Conservation (phyloP, 2,888 invertebrate species). For the Torymus auratus region DNA sequence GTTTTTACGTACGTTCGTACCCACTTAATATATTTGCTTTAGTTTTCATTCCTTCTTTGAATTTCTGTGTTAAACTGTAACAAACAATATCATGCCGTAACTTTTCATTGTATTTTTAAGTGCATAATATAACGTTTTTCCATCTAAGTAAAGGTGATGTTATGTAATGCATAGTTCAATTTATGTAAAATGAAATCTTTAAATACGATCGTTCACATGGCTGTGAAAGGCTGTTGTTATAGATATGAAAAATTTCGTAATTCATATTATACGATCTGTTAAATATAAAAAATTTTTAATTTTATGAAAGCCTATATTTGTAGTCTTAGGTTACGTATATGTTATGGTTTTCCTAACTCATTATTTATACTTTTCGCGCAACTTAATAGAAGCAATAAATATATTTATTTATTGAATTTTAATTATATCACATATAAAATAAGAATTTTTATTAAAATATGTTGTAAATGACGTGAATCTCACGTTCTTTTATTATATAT, state of each 20-base stretch:
- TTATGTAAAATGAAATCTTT: constrained; percentile 58
- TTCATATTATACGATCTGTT: constrained; percentile 49
- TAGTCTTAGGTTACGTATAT: neutral
- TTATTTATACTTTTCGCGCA: too few species aligned
- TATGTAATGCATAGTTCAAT: constrained; percentile 50
- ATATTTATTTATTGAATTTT: too few species aligned
- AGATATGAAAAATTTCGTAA: constrained; percentile 51
- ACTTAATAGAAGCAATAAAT: too few species aligned
- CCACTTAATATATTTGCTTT: constrained; percentile 22
- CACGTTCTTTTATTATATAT: too few species aligned
- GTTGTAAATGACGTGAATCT: too few species aligned
- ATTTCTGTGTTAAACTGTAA: constrained; percentile 12
- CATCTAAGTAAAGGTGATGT: constrained; percentile 25
- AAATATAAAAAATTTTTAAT: constrained; percentile 37
- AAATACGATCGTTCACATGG: constrained; percentile 55
- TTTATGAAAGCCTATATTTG: constrained; percentile 35
- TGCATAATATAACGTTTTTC: neutral
- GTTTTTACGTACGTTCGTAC: constrained; percentile 47
- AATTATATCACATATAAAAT: too few species aligned
- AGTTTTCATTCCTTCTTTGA: constrained; percentile 5
- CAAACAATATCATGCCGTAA: constrained; percentile 22
- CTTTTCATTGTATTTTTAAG: constrained; percentile 7
- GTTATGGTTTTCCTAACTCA: too few species aligned
- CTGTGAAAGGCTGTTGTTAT: constrained; percentile 57
- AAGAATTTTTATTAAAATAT: too few species aligned